A percentile compares a stretch with the other conserved stretches of the same genome.
phyloP scores from a whole-genome alignment of 1,140 invertebrate genomes.

The Procambarus clarkii region DNA sequence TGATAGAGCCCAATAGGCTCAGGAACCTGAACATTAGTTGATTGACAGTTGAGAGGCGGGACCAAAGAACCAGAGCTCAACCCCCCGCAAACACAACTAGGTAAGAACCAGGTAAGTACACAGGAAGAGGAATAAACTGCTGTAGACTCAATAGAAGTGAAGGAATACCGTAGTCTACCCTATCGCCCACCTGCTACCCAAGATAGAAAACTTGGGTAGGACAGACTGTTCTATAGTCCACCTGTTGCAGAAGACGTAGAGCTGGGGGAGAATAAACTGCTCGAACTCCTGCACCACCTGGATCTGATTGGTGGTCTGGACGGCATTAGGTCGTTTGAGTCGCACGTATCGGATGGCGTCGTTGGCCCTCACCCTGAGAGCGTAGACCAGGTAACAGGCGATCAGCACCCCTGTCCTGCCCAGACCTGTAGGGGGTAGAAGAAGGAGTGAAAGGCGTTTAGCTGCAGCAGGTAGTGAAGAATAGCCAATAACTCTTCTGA shows the following conservation, averaged over 20 bases:
- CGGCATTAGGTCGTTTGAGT: slow-evolving; percentile 84
- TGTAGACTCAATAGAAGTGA: slow-evolving; percentile 79
- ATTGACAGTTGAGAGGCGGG: too few relatives aligned
- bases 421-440: slow-evolving; percentile 78
- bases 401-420: slow-evolving; percentile 91
- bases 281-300: slow-evolving; percentile 89
- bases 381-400: slow-evolving; percentile 90
- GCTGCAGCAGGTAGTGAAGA: too few relatives aligned
- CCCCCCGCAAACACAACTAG: too few relatives aligned
- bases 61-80: too few relatives aligned
- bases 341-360: slow-evolving; percentile 90
- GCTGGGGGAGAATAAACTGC: slow-evolving; percentile 87
- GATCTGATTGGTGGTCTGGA: slow-evolving; percentile 90
- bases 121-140: too few relatives aligned
- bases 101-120: too few relatives aligned
- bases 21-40: too few relatives aligned
- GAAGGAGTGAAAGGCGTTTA: not conserved
- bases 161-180: slow-evolving; percentile 81
- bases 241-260: slow-evolving; percentile 84
- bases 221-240: slow-evolving; percentile 70
- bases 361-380: slow-evolving; percentile 84
- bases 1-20: too few relatives aligned
- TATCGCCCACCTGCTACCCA: not conserved
- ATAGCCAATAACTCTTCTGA: too few relatives aligned
- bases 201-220: not conserved